Evolutionary conservation across 2,113 vertebrate species (phyloP).

Genomic region (Burhinus oedicnemus): DNA sequence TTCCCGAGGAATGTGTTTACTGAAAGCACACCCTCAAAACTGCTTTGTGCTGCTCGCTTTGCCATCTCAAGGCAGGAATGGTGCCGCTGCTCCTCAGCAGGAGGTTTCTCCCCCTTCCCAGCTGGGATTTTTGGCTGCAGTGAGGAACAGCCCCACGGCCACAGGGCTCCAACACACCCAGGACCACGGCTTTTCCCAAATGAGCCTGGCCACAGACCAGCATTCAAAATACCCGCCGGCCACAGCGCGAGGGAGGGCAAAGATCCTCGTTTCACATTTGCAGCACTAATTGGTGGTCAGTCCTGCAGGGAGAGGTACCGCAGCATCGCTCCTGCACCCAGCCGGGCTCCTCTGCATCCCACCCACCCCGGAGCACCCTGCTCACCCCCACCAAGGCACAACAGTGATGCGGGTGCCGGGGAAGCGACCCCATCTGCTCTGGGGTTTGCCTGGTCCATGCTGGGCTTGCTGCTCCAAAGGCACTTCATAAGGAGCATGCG

Average conservation of each 20-base stretch:
- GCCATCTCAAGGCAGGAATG: not conserved
- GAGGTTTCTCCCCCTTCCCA: not conserved
- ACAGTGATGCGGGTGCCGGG: rapidly evolving
- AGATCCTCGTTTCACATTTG: rapidly evolving
- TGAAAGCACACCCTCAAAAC: not conserved
- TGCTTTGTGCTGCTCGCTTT: not conserved
- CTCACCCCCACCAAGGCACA: not conserved
- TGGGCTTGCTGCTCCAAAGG: not conserved
- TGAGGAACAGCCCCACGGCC: not conserved
- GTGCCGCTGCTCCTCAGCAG: not conserved
- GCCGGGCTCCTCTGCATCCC: not conserved
- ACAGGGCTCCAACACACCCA: rapidly evolving
- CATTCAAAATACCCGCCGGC: not conserved
- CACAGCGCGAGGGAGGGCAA: not conserved
- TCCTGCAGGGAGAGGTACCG: not conserved
- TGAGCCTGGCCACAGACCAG: not conserved
- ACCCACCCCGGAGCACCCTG: rapidly evolving
- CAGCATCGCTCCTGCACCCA: not conserved
- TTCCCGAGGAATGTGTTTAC: not conserved
- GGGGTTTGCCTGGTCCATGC: not conserved
- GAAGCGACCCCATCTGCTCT: not conserved
- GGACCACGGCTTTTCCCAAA: not conserved
- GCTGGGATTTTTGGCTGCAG: not conserved
- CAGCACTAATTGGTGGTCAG: not conserved
- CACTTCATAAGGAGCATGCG: not conserved